A percentile compares a stretch with the other conserved stretches of the same genome.
phyloP scores from a whole-genome alignment of 2,797 vertebrate species.

The Yasuhikotakia modesta region DNA sequence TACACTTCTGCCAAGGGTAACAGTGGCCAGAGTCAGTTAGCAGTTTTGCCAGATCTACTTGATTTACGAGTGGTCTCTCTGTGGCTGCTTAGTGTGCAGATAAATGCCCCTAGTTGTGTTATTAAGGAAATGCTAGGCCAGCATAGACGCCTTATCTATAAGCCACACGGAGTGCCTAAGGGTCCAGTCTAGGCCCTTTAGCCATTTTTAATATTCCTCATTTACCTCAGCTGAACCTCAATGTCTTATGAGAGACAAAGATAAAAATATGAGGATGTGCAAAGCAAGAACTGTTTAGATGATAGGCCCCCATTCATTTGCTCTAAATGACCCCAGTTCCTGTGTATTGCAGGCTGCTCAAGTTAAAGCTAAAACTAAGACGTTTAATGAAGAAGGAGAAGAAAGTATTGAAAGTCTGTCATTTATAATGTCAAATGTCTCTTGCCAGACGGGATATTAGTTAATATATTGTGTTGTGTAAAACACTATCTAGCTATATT shows the following conservation, averaged over 20 bases:
- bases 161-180: slow-evolving; percentile 58
- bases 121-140: slow-evolving; percentile 68
- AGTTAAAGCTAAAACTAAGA: not conserved
- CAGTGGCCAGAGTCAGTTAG: not conserved
- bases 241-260: slow-evolving; percentile 59
- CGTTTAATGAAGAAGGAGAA: slow-evolving; percentile 27
- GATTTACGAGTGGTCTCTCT: slow-evolving; percentile 40
- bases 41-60: not conserved
- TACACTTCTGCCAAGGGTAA: not conserved
- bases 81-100: slow-evolving; percentile 47
- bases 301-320: slow-evolving; percentile 36
- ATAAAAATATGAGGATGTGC: slow-evolving; percentile 53
- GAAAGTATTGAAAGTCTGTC: slow-evolving; percentile 38
- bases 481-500: slow-evolving; percentile 21
- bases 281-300: slow-evolving; percentile 20
- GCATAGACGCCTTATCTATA: slow-evolving; percentile 68
- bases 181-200: slow-evolving; percentile 45
- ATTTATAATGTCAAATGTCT: slow-evolving; percentile 39
- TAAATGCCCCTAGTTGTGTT: slow-evolving; percentile 62
- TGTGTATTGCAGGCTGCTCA: slow-evolving; percentile 17
- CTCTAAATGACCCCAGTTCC: slow-evolving; percentile 31
- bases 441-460: not conserved
- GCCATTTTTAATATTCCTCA: slow-evolving; percentile 46
- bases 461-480: slow-evolving; percentile 17
- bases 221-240: slow-evolving; percentile 55